phyloP scores from a whole-genome alignment of 1,140 invertebrate genomes.

The Ostrea denselamellosa region DNA sequence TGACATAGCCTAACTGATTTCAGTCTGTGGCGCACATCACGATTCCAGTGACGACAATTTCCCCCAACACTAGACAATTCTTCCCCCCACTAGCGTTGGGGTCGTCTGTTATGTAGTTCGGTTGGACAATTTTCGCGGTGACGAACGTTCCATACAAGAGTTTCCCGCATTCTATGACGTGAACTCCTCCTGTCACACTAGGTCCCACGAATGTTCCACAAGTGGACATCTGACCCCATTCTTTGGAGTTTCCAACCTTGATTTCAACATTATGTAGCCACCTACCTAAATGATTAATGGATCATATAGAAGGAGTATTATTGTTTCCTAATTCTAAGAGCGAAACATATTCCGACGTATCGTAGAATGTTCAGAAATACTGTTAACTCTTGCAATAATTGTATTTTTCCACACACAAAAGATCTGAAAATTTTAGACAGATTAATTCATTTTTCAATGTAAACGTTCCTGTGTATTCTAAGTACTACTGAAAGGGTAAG shows the following conservation, averaged over 20 bases:
- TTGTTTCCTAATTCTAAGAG: background rate
- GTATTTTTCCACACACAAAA: background rate
- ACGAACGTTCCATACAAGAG: background rate
- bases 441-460: background rate
- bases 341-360: background rate
- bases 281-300: background rate
- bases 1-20: background rate
- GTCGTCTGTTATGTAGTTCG: background rate
- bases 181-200: background rate
- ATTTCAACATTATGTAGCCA: constrained; percentile 14
- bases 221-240: background rate
- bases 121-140: constrained; percentile 15
- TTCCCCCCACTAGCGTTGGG: background rate
- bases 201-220: constrained; percentile 2
- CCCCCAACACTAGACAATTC: background rate
- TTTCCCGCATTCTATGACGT: background rate
- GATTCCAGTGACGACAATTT: background rate
- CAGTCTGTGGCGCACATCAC: background rate
- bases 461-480: background rate
- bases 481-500: background rate
- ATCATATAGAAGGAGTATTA: background rate
- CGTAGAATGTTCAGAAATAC: too few relatives aligned
- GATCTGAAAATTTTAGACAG: background rate
- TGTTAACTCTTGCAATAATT: background rate
- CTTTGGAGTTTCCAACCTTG: background rate